Conservation (phyloP, 2,888 invertebrate species). For the Eulithis testata region DNA sequence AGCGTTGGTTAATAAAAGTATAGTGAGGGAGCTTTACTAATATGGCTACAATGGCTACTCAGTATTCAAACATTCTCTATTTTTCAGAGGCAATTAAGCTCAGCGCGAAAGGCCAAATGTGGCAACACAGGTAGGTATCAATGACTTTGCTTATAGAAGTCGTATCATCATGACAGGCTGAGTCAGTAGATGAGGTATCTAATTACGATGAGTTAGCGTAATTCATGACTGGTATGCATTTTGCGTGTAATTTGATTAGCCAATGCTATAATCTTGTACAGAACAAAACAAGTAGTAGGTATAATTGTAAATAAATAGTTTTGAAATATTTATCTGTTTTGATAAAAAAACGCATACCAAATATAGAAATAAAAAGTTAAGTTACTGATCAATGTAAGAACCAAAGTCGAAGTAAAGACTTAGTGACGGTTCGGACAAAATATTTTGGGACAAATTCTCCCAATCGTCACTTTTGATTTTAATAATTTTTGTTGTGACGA, state of each 20-base stretch:
- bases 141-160: slow-evolving; percentile 3
- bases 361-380: too few relatives aligned
- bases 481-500: too few relatives aligned
- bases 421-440: too few relatives aligned
- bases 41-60: too few relatives aligned
- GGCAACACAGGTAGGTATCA: background rate
- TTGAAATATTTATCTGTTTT: too few relatives aligned
- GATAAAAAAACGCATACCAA: too few relatives aligned
- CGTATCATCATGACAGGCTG: slow-evolving; percentile 20
- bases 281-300: background rate
- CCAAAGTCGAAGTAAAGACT: too few relatives aligned
- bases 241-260: slow-evolving; percentile 30
- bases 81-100: background rate
- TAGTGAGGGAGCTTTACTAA: too few relatives aligned
- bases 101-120: background rate
- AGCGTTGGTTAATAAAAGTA: too few relatives aligned
- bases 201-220: slow-evolving; percentile 21
- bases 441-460: too few relatives aligned
- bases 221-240: slow-evolving; percentile 21
- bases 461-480: too few relatives aligned
- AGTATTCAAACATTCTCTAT: background rate
- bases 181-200: slow-evolving; percentile 24
- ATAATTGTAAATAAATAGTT: background rate
- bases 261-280: slow-evolving; percentile 3
- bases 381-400: too few relatives aligned